These are phyloP conservation scores for Drosophila truncata DNA, from an alignment of 1,140 invertebrate genomes.

Conservation along the genomic window DNA sequence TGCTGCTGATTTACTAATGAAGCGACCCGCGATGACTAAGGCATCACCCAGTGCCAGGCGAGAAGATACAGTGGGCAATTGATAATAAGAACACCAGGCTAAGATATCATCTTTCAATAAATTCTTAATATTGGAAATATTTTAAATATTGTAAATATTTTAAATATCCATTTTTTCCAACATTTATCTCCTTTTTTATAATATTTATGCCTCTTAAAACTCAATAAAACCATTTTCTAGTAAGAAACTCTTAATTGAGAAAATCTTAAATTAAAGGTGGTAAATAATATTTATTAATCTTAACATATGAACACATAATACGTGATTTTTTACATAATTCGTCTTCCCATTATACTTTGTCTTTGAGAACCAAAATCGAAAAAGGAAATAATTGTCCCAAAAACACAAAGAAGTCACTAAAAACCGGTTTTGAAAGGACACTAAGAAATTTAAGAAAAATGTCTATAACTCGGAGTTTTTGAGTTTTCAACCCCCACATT, in stretches of 20 bases:
- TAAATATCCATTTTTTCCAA: too few relatives aligned
- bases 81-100: background rate
- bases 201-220: background rate
- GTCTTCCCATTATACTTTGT: background rate
- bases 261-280: too few relatives aligned
- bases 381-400: background rate
- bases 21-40: conserved; percentile 45
- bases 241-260: too few relatives aligned
- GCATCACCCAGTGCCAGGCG: conserved; percentile 3
- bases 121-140: too few relatives aligned
- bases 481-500: conserved; percentile 32
- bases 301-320: too few relatives aligned
- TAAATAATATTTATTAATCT: background rate
- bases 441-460: background rate
- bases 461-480: background rate
- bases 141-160: too few relatives aligned
- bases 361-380: background rate
- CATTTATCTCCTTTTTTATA: too few relatives aligned
- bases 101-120: too few relatives aligned
- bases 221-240: too few relatives aligned
- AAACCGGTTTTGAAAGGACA: conserved; percentile 28
- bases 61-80: background rate
- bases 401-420: background rate
- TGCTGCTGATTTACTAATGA: conserved; percentile 52
- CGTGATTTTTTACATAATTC: background rate